Evolutionary conservation across 2,113 vertebrate species (phyloP).

Genomic region (Empidonax alnorum): DNA sequence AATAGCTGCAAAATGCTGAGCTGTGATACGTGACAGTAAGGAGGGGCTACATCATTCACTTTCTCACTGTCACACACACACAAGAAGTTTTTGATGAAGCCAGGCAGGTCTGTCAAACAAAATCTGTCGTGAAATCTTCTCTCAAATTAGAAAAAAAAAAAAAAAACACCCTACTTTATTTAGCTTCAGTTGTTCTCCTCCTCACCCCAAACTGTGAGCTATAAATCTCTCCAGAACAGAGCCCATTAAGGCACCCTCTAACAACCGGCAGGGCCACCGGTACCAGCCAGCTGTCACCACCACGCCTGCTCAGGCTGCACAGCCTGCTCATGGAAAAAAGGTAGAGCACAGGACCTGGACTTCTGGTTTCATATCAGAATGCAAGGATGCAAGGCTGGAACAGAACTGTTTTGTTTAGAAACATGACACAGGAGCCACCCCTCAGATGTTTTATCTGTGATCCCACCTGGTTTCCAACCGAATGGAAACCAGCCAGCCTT

Average conservation of each 20-base stretch:
- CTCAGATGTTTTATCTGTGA: slow-evolving; percentile 13
- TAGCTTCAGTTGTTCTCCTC: background rate
- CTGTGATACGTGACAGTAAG: background rate
- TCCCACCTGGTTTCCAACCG: background rate
- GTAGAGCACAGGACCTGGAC: background rate
- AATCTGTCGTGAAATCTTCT: background rate
- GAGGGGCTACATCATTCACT: background rate
- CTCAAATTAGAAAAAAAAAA: background rate
- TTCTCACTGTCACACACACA: background rate
- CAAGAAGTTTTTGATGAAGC: background rate
- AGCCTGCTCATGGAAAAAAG: background rate
- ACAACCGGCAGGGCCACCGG: background rate
- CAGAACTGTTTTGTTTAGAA: slow-evolving; percentile 24
- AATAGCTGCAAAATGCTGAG: background rate
- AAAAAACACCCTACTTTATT: background rate
- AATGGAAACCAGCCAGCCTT: background rate
- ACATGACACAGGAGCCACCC: background rate
- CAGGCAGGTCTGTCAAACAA: background rate
- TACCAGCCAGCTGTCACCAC: background rate
- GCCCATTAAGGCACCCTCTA: background rate
- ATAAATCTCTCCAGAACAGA: background rate
- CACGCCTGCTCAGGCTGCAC: background rate
- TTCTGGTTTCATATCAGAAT: background rate
- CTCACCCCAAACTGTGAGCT: background rate
- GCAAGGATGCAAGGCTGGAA: background rate